Conservation (phyloP, 2,797 vertebrate species). For the Allobates femoralis region DNA sequence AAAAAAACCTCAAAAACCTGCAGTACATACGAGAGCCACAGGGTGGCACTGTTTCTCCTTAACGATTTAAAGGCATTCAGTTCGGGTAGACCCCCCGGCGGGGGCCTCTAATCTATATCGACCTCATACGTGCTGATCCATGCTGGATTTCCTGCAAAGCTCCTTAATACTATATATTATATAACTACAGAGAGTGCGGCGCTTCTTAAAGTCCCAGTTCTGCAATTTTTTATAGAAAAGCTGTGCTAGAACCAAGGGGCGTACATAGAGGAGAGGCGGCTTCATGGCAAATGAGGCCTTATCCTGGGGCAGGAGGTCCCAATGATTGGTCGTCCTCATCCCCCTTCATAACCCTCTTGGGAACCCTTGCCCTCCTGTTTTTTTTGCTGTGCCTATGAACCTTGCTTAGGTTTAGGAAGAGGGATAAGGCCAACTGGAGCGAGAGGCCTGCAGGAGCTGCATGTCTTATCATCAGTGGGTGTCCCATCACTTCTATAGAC, state of each 20-base stretch:
- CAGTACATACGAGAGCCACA: conserved; percentile 28
- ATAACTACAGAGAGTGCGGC: neutral
- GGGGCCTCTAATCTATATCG: conserved; percentile 14
- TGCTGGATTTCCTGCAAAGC: conserved; percentile 11
- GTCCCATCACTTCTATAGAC: neutral
- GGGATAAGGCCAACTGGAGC: neutral
- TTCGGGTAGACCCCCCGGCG: neutral
- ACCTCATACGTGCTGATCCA: conserved; percentile 22
- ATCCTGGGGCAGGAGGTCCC: neutral
- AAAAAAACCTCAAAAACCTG: neutral
- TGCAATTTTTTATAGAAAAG: neutral
- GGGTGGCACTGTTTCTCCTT: conserved; percentile 18
- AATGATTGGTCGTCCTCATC: neutral
- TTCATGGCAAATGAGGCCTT: neutral
- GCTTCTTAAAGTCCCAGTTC: conserved; percentile 1
- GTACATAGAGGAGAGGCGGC: neutral
- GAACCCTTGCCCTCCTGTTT: neutral
- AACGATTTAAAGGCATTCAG: conserved; percentile 37
- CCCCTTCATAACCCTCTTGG: neutral
- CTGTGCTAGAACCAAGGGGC: neutral
- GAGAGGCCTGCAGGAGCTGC: neutral
- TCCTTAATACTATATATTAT: conserved; percentile 43
- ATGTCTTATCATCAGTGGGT: neutral
- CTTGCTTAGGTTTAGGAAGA: neutral
- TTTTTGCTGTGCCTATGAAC: neutral